A percentile compares a stretch with the other conserved stretches of the same genome.
phyloP scores from a whole-genome alignment of 1,140 invertebrate genomes.

The Drosophila elegans region DNA sequence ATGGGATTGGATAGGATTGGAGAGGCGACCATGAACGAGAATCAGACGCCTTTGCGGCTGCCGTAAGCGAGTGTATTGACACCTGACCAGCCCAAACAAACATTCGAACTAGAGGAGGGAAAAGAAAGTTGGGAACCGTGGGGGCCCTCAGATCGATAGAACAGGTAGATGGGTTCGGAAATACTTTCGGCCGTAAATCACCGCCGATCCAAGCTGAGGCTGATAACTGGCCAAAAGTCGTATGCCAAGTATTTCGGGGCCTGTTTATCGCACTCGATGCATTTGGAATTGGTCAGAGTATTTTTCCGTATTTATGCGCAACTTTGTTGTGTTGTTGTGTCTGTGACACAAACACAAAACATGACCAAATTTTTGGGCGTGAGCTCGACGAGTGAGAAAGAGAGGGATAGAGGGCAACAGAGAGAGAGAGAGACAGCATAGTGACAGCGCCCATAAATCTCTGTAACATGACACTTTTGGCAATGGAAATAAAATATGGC shows the following conservation, averaged over 20 bases:
- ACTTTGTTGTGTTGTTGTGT: slow-evolving; percentile 50
- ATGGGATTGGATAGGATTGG: background rate
- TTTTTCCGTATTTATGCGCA: slow-evolving; percentile 63
- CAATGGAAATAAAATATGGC: slow-evolving; percentile 85
- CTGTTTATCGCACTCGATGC: slow-evolving; percentile 60
- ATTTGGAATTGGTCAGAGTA: slow-evolving; percentile 77
- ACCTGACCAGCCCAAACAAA: slow-evolving; percentile 72
- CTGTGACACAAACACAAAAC: slow-evolving; percentile 69
- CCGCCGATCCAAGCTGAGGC: slow-evolving; percentile 50
- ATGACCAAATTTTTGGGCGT: slow-evolving; percentile 82
- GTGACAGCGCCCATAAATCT: slow-evolving; percentile 84
- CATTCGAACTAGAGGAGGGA: slow-evolving; percentile 12
- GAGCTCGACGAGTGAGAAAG: slow-evolving; percentile 40
- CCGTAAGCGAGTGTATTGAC: slow-evolving; percentile 70
- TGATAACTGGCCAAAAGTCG: slow-evolving; percentile 70
- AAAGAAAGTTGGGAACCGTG: slow-evolving; percentile 31
- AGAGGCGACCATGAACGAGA: slow-evolving; percentile 12
- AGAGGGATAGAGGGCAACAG: slow-evolving; percentile 15
- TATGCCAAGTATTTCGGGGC: slow-evolving; percentile 46
- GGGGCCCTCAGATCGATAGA: slow-evolving; percentile 31
- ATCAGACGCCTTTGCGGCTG: slow-evolving; percentile 65
- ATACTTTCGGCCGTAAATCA: slow-evolving; percentile 72
- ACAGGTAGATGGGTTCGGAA: slow-evolving; percentile 40
- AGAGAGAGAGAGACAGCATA: slow-evolving; percentile 31
- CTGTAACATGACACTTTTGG: slow-evolving; percentile 85